A percentile compares a stretch with the other conserved stretches of the same genome.
Conservation (phyloP, 2,113 vertebrate genomes). For the Xyrauchen texanus region DNA sequence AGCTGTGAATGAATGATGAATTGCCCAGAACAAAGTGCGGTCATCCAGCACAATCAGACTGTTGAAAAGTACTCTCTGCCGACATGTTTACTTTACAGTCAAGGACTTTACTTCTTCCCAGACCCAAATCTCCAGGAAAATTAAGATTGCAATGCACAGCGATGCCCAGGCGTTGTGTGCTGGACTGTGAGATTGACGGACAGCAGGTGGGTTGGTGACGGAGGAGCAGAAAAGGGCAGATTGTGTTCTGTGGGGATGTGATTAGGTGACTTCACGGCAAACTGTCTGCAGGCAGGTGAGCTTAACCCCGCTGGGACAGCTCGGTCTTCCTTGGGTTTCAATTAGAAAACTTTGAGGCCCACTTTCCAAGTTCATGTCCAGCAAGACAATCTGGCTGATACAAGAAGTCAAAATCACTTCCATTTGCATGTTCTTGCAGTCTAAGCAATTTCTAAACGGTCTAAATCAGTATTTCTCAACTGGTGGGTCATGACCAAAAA, state of each 20-base stretch:
- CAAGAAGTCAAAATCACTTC: no score
- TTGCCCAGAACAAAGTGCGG: constrained; percentile 35
- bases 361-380: not conserved
- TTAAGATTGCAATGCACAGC: constrained; percentile 31
- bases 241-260: constrained; percentile 50
- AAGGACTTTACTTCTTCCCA: constrained; percentile 46
- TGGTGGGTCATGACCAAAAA: no score
- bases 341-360: constrained; percentile 38
- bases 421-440: no score
- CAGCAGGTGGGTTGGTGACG: constrained; percentile 36
- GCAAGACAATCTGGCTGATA: not conserved
- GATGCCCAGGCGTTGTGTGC: constrained; percentile 43
- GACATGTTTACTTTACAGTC: constrained; percentile 44
- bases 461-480: no score
- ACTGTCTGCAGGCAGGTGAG: constrained; percentile 39
- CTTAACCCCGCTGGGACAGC: constrained; percentile 17
- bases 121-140: constrained; percentile 43
- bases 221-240: constrained; percentile 47
- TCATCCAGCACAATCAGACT: not conserved
- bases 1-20: constrained; percentile 51
- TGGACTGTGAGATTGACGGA: constrained; percentile 54
- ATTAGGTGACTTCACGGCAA: constrained; percentile 46
- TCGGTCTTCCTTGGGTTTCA: constrained; percentile 7
- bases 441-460: no score
- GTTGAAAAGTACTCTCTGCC: constrained; percentile 29